Evolutionary conservation across 2,888 invertebrate genomes (phyloP).

Genomic region (Theodoxus fluviatilis): DNA sequence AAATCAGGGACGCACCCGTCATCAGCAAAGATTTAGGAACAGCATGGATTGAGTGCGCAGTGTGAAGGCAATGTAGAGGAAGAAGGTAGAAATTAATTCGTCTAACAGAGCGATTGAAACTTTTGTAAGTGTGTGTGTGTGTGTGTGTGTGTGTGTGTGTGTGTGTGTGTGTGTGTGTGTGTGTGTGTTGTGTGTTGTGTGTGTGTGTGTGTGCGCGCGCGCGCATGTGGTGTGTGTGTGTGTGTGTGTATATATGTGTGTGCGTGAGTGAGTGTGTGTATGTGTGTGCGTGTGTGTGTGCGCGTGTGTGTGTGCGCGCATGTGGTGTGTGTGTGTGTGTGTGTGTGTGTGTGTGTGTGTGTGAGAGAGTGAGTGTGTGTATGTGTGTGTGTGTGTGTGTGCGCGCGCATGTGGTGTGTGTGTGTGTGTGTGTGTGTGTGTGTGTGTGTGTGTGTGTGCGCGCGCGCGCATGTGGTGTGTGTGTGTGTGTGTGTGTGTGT

Average conservation of each 20-base stretch:
- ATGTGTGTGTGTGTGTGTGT: constrained; percentile 19
- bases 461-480: background rate
- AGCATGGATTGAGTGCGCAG: too few relatives aligned
- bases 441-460: constrained; percentile 23
- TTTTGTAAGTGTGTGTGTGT: background rate
- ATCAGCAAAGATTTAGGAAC: background rate
- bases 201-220: background rate
- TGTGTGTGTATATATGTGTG: background rate
- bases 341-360: background rate
- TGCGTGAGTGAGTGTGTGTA: background rate
- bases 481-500: background rate
- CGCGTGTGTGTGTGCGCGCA: background rate
- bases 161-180: constrained; percentile 21
- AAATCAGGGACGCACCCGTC: background rate
- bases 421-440: background rate
- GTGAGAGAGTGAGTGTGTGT: constrained; percentile 15
- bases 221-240: background rate
- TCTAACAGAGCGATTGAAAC: background rate
- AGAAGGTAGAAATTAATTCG: background rate
- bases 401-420: background rate
- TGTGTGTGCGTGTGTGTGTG: background rate
- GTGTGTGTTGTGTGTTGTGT: background rate
- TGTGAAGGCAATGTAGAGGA: background rate
- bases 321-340: constrained; percentile 6
- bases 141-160: constrained; percentile 15